Evolutionary conservation across 2,113 vertebrate species (phyloP).

Genomic region (Heloderma charlesbogerti): DNA sequence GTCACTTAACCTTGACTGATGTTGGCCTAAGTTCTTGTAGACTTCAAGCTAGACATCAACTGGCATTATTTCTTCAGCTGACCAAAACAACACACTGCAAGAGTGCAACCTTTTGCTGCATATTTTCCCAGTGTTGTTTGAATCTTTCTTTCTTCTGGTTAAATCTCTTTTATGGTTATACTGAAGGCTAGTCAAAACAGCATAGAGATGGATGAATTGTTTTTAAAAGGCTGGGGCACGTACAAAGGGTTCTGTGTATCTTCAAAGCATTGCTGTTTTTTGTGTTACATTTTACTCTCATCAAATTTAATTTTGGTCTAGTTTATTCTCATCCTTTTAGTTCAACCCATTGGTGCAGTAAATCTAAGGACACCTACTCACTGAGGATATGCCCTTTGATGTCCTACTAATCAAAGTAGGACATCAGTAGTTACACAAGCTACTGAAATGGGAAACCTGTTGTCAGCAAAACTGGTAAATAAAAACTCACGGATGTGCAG

Average conservation of each 20-base stretch:
- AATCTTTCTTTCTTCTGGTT: constrained; percentile 44
- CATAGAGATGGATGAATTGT: constrained; percentile 4
- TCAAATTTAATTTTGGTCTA: not conserved
- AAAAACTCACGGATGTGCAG: not conserved
- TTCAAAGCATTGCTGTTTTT: constrained; percentile 29
- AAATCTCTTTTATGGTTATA: constrained; percentile 25
- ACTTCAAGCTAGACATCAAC: constrained; percentile 32
- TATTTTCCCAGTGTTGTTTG: constrained; percentile 55
- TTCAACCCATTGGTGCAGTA: constrained; percentile 5
- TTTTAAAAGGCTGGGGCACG: constrained; percentile 7
- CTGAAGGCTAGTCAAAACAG: constrained; percentile 35
- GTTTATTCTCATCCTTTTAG: constrained; percentile 9
- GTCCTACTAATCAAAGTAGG: not conserved
- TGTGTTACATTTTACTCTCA: constrained; percentile 49
- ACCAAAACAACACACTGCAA: constrained; percentile 47
- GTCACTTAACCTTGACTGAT: constrained; percentile 65
- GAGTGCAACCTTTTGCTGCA: constrained; percentile 50
- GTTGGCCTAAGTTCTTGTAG: constrained; percentile 36
- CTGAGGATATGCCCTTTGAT: constrained; percentile 12
- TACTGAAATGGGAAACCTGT: not conserved
- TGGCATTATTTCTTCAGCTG: constrained; percentile 55
- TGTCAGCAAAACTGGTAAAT: constrained; percentile 25
- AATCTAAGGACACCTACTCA: constrained; percentile 26
- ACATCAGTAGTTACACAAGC: no score
- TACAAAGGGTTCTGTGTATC: constrained; percentile 22